phyloP scores from a whole-genome alignment of 1,140 invertebrate genomes.

The Centruroides sculpturatus region DNA sequence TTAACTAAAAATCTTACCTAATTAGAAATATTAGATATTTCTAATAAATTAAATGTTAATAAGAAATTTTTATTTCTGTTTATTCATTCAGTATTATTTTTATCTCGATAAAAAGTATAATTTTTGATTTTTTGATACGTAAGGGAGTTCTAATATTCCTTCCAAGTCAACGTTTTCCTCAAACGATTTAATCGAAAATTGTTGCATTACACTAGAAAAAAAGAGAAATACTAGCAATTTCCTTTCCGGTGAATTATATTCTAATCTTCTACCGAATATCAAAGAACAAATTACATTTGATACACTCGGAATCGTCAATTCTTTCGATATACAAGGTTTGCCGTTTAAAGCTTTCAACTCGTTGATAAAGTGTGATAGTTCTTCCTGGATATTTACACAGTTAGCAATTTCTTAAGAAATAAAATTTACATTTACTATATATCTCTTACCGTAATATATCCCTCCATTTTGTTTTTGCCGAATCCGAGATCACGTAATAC shows the following conservation, averaged over 20 bases:
- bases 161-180: too few relatives aligned
- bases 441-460: slow-evolving; percentile 39
- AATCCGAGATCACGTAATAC: slow-evolving; percentile 57
- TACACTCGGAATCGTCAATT: slow-evolving; percentile 10
- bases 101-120: too few relatives aligned
- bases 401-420: too few relatives aligned
- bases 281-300: slow-evolving; percentile 70
- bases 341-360: slow-evolving; percentile 6
- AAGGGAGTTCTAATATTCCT: too few relatives aligned
- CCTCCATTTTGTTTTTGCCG: slow-evolving; percentile 53
- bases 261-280: slow-evolving; percentile 55
- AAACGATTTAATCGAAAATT: too few relatives aligned
- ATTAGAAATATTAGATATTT: too few relatives aligned
- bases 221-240: slow-evolving; percentile 31
- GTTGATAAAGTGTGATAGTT: slow-evolving; percentile 1
- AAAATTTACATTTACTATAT: not conserved
- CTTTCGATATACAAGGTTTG: not conserved
- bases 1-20: too few relatives aligned
- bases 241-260: slow-evolving; percentile 40
- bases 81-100: too few relatives aligned
- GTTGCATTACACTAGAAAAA: too few relatives aligned
- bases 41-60: too few relatives aligned
- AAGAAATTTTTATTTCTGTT: too few relatives aligned
- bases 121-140: too few relatives aligned
- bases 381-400: slow-evolving; percentile 1